Base-by-base conservation (phyloP, 2,113 vertebrate species). In the Chamaetylas fuelleborni region DNA sequence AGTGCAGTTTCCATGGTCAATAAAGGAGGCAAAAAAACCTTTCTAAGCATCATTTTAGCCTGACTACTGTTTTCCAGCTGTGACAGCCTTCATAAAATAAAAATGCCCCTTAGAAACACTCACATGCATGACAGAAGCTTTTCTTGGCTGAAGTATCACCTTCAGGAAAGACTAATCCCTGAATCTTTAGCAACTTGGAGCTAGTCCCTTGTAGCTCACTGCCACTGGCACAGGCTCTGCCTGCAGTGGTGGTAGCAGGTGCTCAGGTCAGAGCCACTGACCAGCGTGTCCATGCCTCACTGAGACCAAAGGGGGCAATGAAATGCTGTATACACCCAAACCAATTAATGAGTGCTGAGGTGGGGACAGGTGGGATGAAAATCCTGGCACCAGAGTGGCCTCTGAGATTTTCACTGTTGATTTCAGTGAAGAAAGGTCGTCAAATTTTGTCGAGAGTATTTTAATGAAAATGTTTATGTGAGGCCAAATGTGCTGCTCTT, bases 201-300 rank as follows among this genome's bases (percentile, higher is more conserved):
- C 9, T 14, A 29, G 11, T 47, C 18, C 45, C 62, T 53, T 12
- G 22, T 45, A 47, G 29, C 28, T 91, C 19, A 5, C 9, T 33
- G 22, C 20, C 51, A 4, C 40, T 51, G 47, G 43, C 77, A 79
- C 0, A 2, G 81, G 11, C 29, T 61, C 33, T 50, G 40, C 33
- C 71, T 62, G 7, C 43, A 33, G 31, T 2, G 29, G 25, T 31
- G 40, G 47, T 4, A 36, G 25, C 1, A 2, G 56, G 11, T 26
- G 23, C 29, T 42, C 31, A 34, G 1, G 1, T 60, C 33, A 22
- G 2, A 2, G 45, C 25, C 60, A 58, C 23, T 50, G 77, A 45
- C 6, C 48, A 61, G 18, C 1, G 1, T 12, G 33, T 8, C 72
- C 2, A 0, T 25, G n/a, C 34, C 45, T 36, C 87, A 23, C 23